phyloP scores from a whole-genome alignment of 1,140 invertebrate genomes.

The Zelostemma sp. region DNA sequence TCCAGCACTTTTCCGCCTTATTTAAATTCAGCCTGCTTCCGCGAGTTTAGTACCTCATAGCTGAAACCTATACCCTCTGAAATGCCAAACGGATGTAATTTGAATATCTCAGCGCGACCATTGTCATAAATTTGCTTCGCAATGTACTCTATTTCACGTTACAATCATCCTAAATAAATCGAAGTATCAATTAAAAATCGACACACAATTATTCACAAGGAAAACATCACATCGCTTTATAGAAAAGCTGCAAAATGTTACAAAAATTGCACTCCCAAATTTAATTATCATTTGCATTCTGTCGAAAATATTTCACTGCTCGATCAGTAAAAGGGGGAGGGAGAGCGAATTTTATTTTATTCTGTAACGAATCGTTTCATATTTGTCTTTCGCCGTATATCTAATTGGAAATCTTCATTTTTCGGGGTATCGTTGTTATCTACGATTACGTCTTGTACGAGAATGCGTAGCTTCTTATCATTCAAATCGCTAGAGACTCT shows the following conservation, averaged over 20 bases:
- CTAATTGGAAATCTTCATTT: constrained; percentile 18
- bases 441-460: neutral
- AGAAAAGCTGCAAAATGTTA: too few relatives aligned
- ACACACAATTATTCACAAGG: too few relatives aligned
- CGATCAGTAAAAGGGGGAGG: too few relatives aligned
- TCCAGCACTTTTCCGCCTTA: constrained; percentile 34
- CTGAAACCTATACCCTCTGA: constrained; percentile 37
- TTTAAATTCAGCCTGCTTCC: constrained; percentile 39
- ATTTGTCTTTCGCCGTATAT: neutral
- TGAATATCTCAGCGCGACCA: constrained; percentile 38
- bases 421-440: constrained; percentile 15
- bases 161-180: neutral
- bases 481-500: constrained; percentile 36
- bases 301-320: too few relatives aligned
- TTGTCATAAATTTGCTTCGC: constrained; percentile 36
- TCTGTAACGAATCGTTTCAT: constrained; percentile 12
- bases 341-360: neutral
- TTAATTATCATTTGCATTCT: too few relatives aligned
- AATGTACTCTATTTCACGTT: constrained; percentile 12
- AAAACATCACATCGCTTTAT: too few relatives aligned
- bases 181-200: neutral
- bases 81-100: constrained; percentile 32
- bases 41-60: constrained; percentile 29
- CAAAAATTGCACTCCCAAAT: too few relatives aligned
- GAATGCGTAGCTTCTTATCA: constrained; percentile 23